Evolutionary conservation across 2,888 invertebrate genomes (phyloP).

Genomic region (Lithophane socia): DNA sequence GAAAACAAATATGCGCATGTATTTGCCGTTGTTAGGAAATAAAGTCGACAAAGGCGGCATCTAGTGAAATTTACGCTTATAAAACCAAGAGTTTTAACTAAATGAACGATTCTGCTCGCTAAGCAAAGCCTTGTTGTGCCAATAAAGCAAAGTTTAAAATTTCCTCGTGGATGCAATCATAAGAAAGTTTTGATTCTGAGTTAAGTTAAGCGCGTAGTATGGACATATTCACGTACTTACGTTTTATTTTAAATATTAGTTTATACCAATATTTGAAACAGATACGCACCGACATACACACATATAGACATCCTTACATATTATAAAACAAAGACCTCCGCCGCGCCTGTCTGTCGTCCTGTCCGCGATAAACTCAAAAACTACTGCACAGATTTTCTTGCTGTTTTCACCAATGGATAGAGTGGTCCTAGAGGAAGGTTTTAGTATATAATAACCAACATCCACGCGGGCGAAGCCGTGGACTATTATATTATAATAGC

Average conservation of each 20-base stretch:
- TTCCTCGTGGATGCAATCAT: background rate
- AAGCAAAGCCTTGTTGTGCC: background rate
- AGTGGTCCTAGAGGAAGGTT: too few species aligned
- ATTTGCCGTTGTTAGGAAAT: slow-evolving; percentile 1
- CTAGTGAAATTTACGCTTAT: background rate
- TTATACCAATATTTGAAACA: too few species aligned
- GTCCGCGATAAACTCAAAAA: too few species aligned
- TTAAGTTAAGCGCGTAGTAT: background rate
- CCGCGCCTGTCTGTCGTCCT: too few species aligned
- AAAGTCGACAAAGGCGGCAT: background rate
- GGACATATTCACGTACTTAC: background rate
- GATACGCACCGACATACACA: too few species aligned
- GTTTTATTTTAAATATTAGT: too few species aligned
- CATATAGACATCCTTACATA: too few species aligned
- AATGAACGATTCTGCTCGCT: background rate
- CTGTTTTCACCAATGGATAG: too few species aligned
- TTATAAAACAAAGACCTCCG: too few species aligned
- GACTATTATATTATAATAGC: background rate
- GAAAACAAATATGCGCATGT: slow-evolving; percentile 20
- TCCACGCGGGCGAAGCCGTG: too few species aligned
- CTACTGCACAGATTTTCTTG: too few species aligned
- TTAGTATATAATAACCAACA: too few species aligned
- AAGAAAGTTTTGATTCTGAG: background rate
- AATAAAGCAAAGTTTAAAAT: background rate
- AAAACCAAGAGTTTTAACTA: background rate